phyloP scores from a whole-genome alignment of 2,888 invertebrate genomes.

The Nomada flava region DNA sequence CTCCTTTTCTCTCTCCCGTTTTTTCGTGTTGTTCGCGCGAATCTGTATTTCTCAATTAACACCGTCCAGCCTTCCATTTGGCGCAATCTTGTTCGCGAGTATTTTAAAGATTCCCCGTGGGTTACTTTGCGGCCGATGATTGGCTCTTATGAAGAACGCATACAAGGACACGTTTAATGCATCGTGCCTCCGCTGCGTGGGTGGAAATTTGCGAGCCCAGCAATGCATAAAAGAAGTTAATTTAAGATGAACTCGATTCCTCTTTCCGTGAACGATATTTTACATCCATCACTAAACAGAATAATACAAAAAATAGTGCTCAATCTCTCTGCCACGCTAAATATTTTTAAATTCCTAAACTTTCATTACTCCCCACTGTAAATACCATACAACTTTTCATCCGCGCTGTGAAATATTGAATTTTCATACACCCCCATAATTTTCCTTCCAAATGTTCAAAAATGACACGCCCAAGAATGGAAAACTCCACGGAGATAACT shows the following conservation, averaged over 20 bases:
- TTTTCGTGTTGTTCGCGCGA: slow-evolving; percentile 33
- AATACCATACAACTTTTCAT: no score
- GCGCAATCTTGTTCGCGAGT: slow-evolving; percentile 40
- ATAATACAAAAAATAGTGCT: no score
- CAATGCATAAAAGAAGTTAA: background rate
- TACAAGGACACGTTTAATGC: slow-evolving; percentile 16
- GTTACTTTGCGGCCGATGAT: slow-evolving; percentile 23
- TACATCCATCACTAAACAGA: no score
- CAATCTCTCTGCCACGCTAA: no score
- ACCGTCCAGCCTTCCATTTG: slow-evolving; percentile 50
- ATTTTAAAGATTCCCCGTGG: slow-evolving; percentile 29
- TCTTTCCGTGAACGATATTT: no score
- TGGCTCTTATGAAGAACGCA: slow-evolving; percentile 32
- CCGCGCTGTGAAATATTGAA: no score
- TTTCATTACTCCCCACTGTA: no score
- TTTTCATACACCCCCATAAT: no score
- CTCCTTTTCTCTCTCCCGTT: background rate
- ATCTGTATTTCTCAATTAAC: slow-evolving; percentile 73
- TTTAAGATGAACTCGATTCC: background rate
- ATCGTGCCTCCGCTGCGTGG: background rate
- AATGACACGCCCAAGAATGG: background rate
- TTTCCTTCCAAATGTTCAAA: no score
- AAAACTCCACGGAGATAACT: background rate
- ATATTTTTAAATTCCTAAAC: no score
- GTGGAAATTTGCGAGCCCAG: background rate